Evolutionary conservation across 2,797 vertebrate genomes (phyloP), one percentile per base, ranked within the genome.

Genomic region (Octomys mimax): DNA sequence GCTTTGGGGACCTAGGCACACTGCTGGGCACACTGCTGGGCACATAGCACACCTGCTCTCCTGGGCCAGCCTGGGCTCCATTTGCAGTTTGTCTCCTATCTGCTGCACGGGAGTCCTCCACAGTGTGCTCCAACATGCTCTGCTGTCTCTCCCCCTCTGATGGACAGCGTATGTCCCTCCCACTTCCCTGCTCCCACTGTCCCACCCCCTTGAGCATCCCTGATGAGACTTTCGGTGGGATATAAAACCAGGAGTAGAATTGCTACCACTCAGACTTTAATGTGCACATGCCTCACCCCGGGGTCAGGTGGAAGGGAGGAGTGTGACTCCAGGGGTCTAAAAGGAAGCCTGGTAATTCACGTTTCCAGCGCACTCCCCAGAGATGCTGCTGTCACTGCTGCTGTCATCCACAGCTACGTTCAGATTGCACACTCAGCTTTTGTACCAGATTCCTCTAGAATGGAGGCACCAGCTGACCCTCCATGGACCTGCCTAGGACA

Each of bases 121-220:
- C 7, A 0, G 42, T 13, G 64, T 0, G 12, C 19, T 1, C 28
- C 21, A 0, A 11, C 64, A 33, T 19, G 4, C 16, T 91, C n/a
- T 42, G 11, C 52, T 36, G 36, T 6, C 73, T 6, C 1, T 6
- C 22, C 79, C 24, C 62, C 42, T 57, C n/a, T 21, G 57, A 36
- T 7, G 59, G 36, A 9, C 26, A 46, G 52, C 39, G 24, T 16
- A 0, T 5, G 22, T 33, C 70, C 70, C 22, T 54, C 79, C 68
- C 54, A 5, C 42, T 42, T 42, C 8, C 39, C 46, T 22, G 14
- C 16, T 39, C 12, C 54, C n/a, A 61, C 59, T 70, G 68, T 57
- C 26, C 61, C 57, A n/a, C 24, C 21, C 59, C 66, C n/a, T 52
- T 71, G 31, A 70, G 49, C 49, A 70, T 4, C 68, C 77, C 22